Evolutionary conservation across 2,113 vertebrate species (phyloP).

Genomic region (Stigmatopora nigra): DNA sequence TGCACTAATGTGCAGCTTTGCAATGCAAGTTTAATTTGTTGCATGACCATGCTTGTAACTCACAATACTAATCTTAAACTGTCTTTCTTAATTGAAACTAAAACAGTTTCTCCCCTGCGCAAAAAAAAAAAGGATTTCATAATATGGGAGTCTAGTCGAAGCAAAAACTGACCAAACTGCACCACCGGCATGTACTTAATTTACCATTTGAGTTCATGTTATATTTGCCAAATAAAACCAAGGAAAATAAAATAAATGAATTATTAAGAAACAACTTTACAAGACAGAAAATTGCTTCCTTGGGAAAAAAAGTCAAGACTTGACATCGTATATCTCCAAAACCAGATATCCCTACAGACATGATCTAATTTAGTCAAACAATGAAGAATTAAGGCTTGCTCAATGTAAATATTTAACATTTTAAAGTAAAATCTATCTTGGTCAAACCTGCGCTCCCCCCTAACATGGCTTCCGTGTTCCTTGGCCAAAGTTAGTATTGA

Average conservation of each 20-base stretch:
- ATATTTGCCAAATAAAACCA: not conserved
- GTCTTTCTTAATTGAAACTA: no score
- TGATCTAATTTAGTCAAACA: conserved; percentile 33
- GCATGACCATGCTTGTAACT: no score
- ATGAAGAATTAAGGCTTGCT: conserved; percentile 35
- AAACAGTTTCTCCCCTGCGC: no score
- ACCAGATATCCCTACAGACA: conserved; percentile 23
- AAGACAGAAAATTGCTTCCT: not conserved
- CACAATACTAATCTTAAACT: no score
- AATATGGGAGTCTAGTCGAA: no score
- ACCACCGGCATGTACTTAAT: not conserved
- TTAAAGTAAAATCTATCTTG: conserved; percentile 15
- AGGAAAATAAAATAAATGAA: not conserved
- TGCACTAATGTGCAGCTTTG: no score
- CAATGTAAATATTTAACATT: conserved; percentile 3
- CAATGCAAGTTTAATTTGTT: no score
- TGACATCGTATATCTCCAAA: conserved; percentile 6
- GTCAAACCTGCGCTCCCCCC: conserved; percentile 37
- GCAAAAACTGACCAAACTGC: no score
- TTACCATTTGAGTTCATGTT: not conserved
- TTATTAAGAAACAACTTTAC: no score
- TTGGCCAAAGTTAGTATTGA: conserved; percentile 63
- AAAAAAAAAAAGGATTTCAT: no score
- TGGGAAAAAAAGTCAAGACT: not conserved
- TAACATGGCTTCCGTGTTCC: conserved; percentile 35